Evolutionary conservation across 2,888 invertebrate species (phyloP).

Genomic region (Falcaria lacertinaria): DNA sequence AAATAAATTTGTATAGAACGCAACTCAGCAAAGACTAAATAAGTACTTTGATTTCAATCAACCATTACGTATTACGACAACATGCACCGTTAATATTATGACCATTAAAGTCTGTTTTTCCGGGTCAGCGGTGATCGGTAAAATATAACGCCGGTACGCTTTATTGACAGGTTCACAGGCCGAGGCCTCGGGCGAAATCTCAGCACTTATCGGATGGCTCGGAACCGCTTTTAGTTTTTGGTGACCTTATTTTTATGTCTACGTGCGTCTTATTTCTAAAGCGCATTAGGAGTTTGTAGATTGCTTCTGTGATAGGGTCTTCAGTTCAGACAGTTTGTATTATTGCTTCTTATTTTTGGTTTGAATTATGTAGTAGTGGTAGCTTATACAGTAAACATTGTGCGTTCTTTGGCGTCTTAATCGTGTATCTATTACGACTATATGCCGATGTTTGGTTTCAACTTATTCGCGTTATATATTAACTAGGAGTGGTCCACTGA

Average conservation of each 20-base stretch:
- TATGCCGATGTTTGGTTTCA: no score
- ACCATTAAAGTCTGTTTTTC: conserved; percentile 22
- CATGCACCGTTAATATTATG: conserved; percentile 20
- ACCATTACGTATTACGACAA: neutral
- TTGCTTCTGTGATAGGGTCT: neutral
- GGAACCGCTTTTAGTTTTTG: conserved; percentile 4
- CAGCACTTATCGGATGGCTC: conserved; percentile 19
- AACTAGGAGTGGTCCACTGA: no score
- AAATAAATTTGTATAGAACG: neutral
- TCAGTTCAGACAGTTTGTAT: no score
- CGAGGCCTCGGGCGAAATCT: conserved; percentile 25
- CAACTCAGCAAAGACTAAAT: neutral
- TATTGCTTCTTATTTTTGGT: no score
- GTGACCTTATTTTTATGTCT: conserved; percentile 4
- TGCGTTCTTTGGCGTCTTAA: no score
- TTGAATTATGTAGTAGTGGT: no score
- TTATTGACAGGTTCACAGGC: conserved; percentile 34
- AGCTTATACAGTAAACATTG: no score
- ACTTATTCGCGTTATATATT: no score
- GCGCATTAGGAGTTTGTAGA: neutral
- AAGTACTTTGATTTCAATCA: neutral
- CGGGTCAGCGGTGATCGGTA: conserved; percentile 27
- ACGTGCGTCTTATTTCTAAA: neutral
- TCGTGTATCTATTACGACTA: no score
- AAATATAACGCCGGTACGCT: conserved; percentile 32